These are phyloP conservation scores for Cyclopterus lumpus DNA, from an alignment of 2,797 vertebrate species.

Conservation along the genomic window DNA sequence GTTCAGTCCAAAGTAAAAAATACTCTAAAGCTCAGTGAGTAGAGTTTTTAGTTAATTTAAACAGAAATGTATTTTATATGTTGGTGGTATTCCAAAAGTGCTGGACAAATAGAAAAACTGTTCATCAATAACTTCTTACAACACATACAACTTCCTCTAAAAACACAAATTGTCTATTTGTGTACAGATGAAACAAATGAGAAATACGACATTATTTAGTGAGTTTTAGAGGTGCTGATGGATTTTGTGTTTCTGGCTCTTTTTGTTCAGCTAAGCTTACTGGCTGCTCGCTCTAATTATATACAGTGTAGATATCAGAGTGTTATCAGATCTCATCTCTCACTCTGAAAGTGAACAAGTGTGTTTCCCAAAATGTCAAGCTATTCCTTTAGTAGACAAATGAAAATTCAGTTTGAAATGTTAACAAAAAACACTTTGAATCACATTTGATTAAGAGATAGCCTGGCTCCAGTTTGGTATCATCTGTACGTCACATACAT, in stretches of 20 bases:
- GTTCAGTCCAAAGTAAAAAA: not conserved
- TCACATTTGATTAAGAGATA: slow-evolving; percentile 5
- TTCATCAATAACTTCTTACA: not conserved
- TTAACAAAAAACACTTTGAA: not conserved
- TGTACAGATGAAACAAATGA: not conserved
- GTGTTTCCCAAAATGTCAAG: slow-evolving; percentile 4
- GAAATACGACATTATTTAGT: not conserved
- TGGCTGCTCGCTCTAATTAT: not conserved
- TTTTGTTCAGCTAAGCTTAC: not conserved
- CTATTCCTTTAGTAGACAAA: not conserved
- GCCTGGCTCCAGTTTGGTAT: not conserved
- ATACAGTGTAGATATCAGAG: not conserved
- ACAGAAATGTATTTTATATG: not conserved
- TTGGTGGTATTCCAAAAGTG: not conserved
- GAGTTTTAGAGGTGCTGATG: not conserved
- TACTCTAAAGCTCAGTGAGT: not conserved
- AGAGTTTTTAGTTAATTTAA: not conserved
- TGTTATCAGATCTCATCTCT: not conserved
- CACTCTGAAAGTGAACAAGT: not conserved
- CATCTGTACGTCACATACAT: not conserved
- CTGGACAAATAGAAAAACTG: not conserved
- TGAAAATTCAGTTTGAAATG: not conserved
- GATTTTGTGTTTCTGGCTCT: not conserved
- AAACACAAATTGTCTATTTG: slow-evolving; percentile 3
- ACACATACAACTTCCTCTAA: not conserved